Percentiles rank a stretch among this genome's conserved stretches.
Conservation (phyloP, 2,797 vertebrate genomes). For the Gymnoscopelus microlampas region DNA sequence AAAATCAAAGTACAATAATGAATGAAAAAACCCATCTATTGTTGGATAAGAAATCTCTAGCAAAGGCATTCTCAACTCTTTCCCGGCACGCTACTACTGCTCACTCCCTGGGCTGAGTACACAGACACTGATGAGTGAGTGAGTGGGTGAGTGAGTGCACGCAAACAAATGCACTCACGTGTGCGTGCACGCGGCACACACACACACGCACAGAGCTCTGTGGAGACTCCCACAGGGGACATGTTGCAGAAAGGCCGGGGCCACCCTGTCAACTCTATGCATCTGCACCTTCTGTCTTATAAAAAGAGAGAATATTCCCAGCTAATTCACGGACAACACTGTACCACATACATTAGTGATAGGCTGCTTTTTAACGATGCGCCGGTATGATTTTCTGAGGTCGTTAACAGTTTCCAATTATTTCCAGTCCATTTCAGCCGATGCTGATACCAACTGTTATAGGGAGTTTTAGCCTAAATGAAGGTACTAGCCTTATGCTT, state of each 20-base stretch:
- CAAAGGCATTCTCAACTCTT: slow-evolving; percentile 63
- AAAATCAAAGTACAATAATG: slow-evolving; percentile 51
- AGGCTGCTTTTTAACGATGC: background rate
- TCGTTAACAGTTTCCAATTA: too few species aligned
- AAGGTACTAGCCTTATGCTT: too few species aligned
- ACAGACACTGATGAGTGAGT: slow-evolving; percentile 15
- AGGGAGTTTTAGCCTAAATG: too few species aligned
- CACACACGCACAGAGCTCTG: slow-evolving; percentile 2
- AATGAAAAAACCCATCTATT: slow-evolving; percentile 57
- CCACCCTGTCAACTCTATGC: slow-evolving; percentile 22
- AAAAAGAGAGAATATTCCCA: slow-evolving; percentile 7
- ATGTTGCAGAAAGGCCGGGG: slow-evolving; percentile 36
- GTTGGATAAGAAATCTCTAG: slow-evolving; percentile 54
- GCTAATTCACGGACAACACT: background rate
- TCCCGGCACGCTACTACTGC: slow-evolving; percentile 33
- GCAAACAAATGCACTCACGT: too few species aligned
- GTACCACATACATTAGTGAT: background rate
- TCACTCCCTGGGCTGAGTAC: slow-evolving; percentile 42
- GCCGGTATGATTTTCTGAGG: too few species aligned
- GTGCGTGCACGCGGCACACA: background rate
- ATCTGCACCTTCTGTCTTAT: slow-evolving; percentile 22
- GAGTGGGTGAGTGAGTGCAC: too few species aligned
- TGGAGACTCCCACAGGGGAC: slow-evolving; percentile 29
- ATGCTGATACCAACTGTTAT: too few species aligned
- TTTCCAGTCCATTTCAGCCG: too few species aligned